These are phyloP conservation scores for Formica exsecta DNA, from an alignment of 1,140 invertebrate species.

Conservation along the genomic window DNA sequence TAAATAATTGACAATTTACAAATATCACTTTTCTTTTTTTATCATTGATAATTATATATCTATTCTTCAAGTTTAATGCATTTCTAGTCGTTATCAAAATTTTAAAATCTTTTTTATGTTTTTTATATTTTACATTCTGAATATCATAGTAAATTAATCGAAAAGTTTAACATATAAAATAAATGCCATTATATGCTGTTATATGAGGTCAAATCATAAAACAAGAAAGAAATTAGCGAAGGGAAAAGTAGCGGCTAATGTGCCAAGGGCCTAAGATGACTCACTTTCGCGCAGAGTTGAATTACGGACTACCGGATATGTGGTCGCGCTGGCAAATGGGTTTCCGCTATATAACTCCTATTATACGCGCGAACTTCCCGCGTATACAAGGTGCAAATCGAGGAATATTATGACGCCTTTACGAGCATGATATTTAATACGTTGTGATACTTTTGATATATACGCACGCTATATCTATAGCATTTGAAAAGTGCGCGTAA, in stretches of 20 bases:
- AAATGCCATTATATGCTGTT: not conserved
- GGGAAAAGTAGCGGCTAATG: not conserved
- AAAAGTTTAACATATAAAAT: not conserved
- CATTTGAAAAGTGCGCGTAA: not conserved
- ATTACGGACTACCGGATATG: slow-evolving; percentile 64
- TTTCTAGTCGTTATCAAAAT: not conserved
- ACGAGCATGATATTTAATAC: not conserved
- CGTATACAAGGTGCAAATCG: slow-evolving; percentile 7
- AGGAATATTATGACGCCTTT: slow-evolving; percentile 25
- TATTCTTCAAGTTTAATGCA: not conserved
- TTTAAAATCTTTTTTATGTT: not conserved
- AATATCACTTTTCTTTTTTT: too few species aligned
- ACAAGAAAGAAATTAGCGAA: not conserved
- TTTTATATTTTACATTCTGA: not conserved
- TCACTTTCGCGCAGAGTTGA: slow-evolving; percentile 52
- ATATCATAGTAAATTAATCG: not conserved
- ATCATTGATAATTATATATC: too few species aligned
- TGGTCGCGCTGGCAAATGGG: slow-evolving; percentile 53
- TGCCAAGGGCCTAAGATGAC: slow-evolving; percentile 1
- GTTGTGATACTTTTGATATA: too few species aligned
- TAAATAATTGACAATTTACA: not conserved
- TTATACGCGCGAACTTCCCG: slow-evolving; percentile 49
- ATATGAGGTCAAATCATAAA: not conserved
- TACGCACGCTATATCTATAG: not conserved
- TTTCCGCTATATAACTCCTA: slow-evolving; percentile 64